Base-by-base conservation (phyloP, 2,113 vertebrate species). In the Hiodon tergisus region DNA sequence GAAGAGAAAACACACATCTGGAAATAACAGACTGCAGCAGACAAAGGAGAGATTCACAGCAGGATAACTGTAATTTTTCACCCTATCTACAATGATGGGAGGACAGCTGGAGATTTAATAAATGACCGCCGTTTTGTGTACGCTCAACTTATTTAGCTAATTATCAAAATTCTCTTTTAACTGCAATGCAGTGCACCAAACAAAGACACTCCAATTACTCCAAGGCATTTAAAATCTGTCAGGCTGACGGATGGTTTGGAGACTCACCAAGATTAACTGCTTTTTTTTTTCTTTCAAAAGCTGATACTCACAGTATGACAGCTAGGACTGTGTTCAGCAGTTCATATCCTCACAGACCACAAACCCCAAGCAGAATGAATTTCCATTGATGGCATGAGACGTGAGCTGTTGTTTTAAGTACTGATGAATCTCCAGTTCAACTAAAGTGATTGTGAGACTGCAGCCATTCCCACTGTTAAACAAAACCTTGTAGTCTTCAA, bases 31-130 rank as follows among this genome's bases (percentile, higher is more conserved):
- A 82, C 85, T 82, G 76, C 72, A 61, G n/a, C 57, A 9, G 50
- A 0, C 13, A 68, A 67, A 17, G 5, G 4, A 52, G 6, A 63
- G 51, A 57, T 57, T 63, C 60, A 6, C 75, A 83, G 79, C 79
- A 83, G 77, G 79, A 71, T 76, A 70, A 79, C 77, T 71, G 81
- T 79, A 78, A 84, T 85, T 79, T 62, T 78, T 76, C 75, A 78
- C 76, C 72, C 71, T 73, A 80, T 80, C 10, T 53, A 77, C 76
- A 54, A 80, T 79, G 72, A 78, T 78, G 80, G 72, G 74, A 77
- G 77, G 85, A 82, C 86, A 87, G 84, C 86, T 86, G 84, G 83
- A 80, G 65, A 78, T 16, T 78, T 72, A 81, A 78, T 81, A 80
- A 84, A 80, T 82, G 77, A 47, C 68, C 9, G 73, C 83, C 80